Base-by-base conservation (phyloP, 2,113 vertebrate species). In the Catharus fuscescens region DNA sequence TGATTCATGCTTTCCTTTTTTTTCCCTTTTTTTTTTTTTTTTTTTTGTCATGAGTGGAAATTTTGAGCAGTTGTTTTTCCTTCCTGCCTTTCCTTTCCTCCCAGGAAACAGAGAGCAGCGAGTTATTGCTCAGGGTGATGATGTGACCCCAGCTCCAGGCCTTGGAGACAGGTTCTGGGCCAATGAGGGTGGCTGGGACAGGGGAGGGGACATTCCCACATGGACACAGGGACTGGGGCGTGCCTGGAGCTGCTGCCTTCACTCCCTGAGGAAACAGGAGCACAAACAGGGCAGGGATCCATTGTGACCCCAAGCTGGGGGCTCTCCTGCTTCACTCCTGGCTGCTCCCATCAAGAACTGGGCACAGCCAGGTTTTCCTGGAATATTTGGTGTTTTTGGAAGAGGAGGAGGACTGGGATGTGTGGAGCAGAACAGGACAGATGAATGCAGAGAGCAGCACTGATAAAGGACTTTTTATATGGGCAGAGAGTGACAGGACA, bases 41-140 rank as follows among this genome's bases (percentile, higher is more conserved):
- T 48, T 61, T 50, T 23, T 42, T 5, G 25, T 31, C 40, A 59
- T 18, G 6, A 59, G 50, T 96, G 95, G 95, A 97, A 97, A 93
- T 90, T 96, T 14, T 96, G 96, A 96, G 67, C 67, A 56, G 81
- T 48, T 80, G 86, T 80, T 92, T 92, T 97, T 97, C 96, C 96
- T 98, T 98, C 97, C 97, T 97, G 96, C 60, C 81, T 90, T 94
- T 78, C 96, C 95, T 93, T 95, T 95, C 95, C 97, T 96, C 96
- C 88, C 71, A 95, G 94, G 95, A 97, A 96, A 57, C 36, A 11
- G 40, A n/a, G 92, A 73, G 50, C 57, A 70, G 80, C n/a, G 5
- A 83, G 71, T 38, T 17, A 38, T 31, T 42, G 11, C 60, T 60
- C 72, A 2, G 57, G 34, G 44, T 0, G 26, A 45, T 93, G n/a